Conservation (phyloP, 1,140 invertebrate species). For the Drosophila bipectinata region DNA sequence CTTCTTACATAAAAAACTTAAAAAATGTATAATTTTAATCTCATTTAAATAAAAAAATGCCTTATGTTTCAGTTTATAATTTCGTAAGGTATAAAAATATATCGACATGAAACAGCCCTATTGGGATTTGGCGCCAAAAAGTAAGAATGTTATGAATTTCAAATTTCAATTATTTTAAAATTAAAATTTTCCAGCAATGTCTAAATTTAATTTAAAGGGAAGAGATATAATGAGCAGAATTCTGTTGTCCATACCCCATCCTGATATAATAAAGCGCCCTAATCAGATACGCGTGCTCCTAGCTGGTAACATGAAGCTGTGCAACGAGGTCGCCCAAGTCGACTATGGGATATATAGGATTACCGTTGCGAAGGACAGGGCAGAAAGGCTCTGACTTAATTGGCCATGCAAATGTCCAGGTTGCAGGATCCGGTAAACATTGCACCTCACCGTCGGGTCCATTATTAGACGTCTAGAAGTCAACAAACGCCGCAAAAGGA, state of each 20-base stretch:
- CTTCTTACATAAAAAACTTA: neutral
- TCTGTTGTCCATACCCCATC: slow-evolving; percentile 6
- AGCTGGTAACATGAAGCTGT: slow-evolving; percentile 25
- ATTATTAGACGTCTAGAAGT: slow-evolving; percentile 47
- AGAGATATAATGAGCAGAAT: neutral
- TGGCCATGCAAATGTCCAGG: slow-evolving; percentile 13
- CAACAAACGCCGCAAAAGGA: slow-evolving; percentile 38
- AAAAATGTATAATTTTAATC: no score
- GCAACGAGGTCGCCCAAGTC: slow-evolving; percentile 1
- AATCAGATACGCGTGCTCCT: slow-evolving; percentile 47
- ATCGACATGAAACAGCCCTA: no score
- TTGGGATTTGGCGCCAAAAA: no score
- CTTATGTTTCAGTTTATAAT: no score
- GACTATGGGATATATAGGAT: slow-evolving; percentile 37
- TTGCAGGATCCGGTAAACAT: slow-evolving; percentile 6
- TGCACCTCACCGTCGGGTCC: slow-evolving; percentile 8
- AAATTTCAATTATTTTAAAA: neutral
- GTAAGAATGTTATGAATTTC: no score
- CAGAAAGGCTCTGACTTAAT: slow-evolving; percentile 15
- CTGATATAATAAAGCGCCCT: slow-evolving; percentile 20
- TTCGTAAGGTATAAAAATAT: no score
- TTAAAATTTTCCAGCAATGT: neutral
- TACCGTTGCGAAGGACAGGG: slow-evolving; percentile 30
- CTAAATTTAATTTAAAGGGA: neutral
- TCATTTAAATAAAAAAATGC: no score